These are phyloP conservation scores for Megalurothrips usitatus DNA, from an alignment of 2,888 invertebrate species.

Conservation along the genomic window DNA sequence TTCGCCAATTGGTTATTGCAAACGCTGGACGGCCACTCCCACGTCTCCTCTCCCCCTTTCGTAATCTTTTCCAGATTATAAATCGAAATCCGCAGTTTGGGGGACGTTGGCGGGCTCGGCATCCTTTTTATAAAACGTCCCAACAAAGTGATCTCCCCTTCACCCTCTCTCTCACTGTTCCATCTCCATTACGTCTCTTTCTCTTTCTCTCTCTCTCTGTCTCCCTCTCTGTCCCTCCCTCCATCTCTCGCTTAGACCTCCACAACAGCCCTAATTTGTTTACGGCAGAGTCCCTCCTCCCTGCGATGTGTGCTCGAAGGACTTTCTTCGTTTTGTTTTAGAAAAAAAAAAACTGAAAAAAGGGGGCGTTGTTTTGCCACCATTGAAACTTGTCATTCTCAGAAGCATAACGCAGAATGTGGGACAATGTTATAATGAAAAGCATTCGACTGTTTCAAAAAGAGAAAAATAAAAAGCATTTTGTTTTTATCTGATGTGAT, in stretches of 20 bases:
- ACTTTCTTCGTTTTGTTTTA: too few species aligned
- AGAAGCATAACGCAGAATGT: too few species aligned
- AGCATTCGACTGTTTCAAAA: too few species aligned
- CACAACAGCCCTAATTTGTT: conserved; percentile 5
- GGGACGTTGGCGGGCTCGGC: background rate
- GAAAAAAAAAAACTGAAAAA: too few species aligned
- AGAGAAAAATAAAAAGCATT: too few species aligned
- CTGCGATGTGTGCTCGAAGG: too few species aligned
- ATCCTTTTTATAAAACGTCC: conserved; percentile 1
- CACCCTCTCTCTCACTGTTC: background rate
- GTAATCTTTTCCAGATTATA: conserved; percentile 6
- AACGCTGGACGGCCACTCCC: background rate
- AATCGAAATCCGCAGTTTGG: conserved; percentile 3
- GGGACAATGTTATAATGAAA: too few species aligned
- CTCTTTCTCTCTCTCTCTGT: background rate
- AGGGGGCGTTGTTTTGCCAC: too few species aligned
- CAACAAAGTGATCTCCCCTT: background rate
- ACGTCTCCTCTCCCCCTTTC: background rate
- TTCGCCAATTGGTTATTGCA: background rate
- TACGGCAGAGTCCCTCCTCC: background rate
- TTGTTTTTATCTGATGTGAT: too few species aligned
- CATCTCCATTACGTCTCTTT: background rate
- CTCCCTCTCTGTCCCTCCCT: background rate
- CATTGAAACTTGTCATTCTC: too few species aligned
- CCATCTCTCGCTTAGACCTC: conserved; percentile 4